phyloP scores from a whole-genome alignment of 2,888 invertebrate species.

The Leucoptera coffeella region DNA sequence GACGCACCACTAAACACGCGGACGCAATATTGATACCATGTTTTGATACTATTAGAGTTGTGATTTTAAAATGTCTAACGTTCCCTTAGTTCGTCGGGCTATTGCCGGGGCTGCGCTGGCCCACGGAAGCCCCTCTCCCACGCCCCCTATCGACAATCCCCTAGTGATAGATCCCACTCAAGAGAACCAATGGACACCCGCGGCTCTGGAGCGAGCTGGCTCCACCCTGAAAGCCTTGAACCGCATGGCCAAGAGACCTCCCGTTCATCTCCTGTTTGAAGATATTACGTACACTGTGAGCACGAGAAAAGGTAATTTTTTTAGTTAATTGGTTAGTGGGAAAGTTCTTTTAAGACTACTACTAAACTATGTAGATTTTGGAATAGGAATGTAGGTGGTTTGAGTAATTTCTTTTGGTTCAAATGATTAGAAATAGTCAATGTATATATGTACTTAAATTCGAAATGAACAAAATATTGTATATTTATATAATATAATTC shows the following conservation, averaged over 20 bases:
- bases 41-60: background rate
- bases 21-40: background rate
- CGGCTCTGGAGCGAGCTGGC: conserved; percentile 40
- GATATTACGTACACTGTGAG: conserved; percentile 50
- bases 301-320: conserved; percentile 26
- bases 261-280: conserved; percentile 54
- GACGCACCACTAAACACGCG: background rate
- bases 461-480: no score
- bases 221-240: conserved; percentile 45
- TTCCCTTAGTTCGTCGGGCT: conserved; percentile 33
- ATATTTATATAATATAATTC: no score
- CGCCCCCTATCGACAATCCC: conserved; percentile 11
- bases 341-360: background rate
- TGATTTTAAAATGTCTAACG: conserved; percentile 20
- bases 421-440: no score
- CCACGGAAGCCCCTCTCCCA: conserved; percentile 11
- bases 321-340: background rate
- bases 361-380: no score
- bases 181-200: conserved; percentile 38
- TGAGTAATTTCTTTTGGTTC: no score
- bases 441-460: no score
- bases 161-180: conserved; percentile 14
- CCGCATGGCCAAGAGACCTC: conserved; percentile 52
- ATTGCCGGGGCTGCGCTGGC: conserved; percentile 32
- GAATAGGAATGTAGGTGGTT: no score